Evolutionary conservation across 2,113 vertebrate genomes (phyloP).

Genomic region (Amia ocellicauda): DNA sequence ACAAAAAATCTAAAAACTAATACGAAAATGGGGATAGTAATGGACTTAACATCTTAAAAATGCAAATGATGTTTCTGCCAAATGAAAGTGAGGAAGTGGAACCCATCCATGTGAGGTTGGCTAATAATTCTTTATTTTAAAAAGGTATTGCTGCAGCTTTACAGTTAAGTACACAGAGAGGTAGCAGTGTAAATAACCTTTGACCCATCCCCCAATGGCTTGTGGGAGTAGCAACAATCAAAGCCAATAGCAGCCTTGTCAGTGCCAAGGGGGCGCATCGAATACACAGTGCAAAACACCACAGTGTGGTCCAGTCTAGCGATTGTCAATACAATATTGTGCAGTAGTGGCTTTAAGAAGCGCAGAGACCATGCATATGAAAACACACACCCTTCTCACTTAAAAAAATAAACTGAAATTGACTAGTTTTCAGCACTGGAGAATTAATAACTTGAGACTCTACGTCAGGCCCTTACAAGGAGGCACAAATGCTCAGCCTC

Average conservation of each 20-base stretch:
- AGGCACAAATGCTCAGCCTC: no score
- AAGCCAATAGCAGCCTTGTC: constrained; percentile 15
- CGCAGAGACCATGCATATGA: not conserved
- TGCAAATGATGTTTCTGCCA: no score
- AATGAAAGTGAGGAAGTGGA: no score
- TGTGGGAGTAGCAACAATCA: constrained; percentile 24
- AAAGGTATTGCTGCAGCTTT: constrained; percentile 50
- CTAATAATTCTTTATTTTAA: constrained; percentile 66
- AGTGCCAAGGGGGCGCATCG: constrained; percentile 12
- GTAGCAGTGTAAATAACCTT: constrained; percentile 58
- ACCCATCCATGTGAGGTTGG: no score
- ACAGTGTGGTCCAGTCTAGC: constrained; percentile 43
- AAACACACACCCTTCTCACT: no score
- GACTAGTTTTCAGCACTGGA: no score
- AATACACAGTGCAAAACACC: constrained; percentile 48
- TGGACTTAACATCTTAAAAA: no score
- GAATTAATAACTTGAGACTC: no score
- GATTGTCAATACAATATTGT: constrained; percentile 62
- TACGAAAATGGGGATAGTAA: no score
- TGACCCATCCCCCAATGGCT: constrained; percentile 38
- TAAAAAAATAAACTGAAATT: no score
- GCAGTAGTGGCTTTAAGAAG: constrained; percentile 17
- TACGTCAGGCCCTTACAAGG: no score
- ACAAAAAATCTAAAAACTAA: no score
- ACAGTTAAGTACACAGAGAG: constrained; percentile 63